A percentile compares a stretch with the other conserved stretches of the same genome.
phyloP scores from a whole-genome alignment of 2,888 invertebrate genomes.

The Cosmia trapezina region DNA sequence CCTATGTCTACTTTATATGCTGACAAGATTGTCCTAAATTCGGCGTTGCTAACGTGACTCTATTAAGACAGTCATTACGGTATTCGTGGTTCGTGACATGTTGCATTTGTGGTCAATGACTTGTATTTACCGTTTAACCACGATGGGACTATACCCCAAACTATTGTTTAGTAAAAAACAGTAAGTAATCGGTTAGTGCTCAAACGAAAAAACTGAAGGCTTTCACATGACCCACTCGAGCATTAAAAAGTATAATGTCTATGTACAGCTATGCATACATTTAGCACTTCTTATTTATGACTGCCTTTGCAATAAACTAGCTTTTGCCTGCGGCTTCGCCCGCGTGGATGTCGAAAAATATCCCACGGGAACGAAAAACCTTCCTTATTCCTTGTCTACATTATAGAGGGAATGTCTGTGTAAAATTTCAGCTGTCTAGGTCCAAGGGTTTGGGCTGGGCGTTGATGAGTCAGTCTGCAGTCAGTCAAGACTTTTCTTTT shows the following conservation, averaged over 20 bases:
- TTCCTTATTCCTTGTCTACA: too few species aligned
- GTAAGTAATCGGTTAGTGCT: conserved; percentile 45
- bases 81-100: conserved; percentile 80
- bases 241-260: conserved; percentile 30
- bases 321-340: too few species aligned
- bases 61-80: conserved; percentile 78
- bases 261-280: conserved; percentile 37
- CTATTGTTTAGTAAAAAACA: conserved; percentile 70
- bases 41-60: conserved; percentile 71
- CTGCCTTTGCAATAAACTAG: conserved; percentile 32
- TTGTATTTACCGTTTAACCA: conserved; percentile 80
- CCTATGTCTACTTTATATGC: conserved; percentile 49
- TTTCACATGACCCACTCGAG: conserved; percentile 36
- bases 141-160: conserved; percentile 63
- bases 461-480: too few species aligned
- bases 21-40: conserved; percentile 73
- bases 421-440: too few species aligned
- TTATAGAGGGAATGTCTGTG: too few species aligned
- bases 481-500: too few species aligned
- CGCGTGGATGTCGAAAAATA: too few species aligned
- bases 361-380: too few species aligned
- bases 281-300: conserved; percentile 40
- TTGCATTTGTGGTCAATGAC: conserved; percentile 82
- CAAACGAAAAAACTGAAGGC: conserved; percentile 50
- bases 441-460: too few species aligned